Conservation (phyloP, 2,888 invertebrate species). For the Nomada ruficornis region DNA sequence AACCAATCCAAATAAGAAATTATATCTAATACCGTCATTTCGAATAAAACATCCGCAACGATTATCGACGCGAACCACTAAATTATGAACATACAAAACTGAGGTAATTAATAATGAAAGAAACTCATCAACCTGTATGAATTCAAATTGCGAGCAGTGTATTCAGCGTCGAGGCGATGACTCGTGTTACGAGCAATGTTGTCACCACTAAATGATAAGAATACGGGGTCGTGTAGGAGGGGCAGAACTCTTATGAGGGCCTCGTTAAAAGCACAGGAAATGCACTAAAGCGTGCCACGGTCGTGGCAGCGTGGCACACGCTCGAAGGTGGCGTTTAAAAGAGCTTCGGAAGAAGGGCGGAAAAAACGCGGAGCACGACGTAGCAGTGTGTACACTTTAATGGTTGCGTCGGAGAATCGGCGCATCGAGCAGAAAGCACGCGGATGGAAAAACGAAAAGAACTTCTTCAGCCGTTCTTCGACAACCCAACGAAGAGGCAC, state of each 20-base stretch:
- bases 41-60: too few species aligned
- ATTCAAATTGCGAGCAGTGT: not conserved
- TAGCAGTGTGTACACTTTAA: constrained; percentile 75
- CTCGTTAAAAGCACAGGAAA: constrained; percentile 80
- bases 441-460: constrained; percentile 27
- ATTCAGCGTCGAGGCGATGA: not conserved
- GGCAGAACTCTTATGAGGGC: constrained; percentile 70
- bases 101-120: not conserved
- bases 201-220: constrained; percentile 59
- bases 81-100: not conserved
- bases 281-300: constrained; percentile 70
- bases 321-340: constrained; percentile 74
- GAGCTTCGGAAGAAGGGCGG: constrained; percentile 70
- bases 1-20: too few species aligned
- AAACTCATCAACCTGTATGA: not conserved
- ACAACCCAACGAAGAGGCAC: not conserved
- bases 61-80: not conserved
- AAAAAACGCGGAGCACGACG: constrained; percentile 66
- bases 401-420: constrained; percentile 70
- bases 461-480: not conserved
- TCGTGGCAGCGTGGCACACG: constrained; percentile 50
- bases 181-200: constrained; percentile 29
- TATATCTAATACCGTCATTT: too few species aligned
- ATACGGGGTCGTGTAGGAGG: constrained; percentile 29
- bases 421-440: constrained; percentile 31